Conservation (phyloP, 1,140 invertebrate genomes). For the Ceratosolen fusciceps region DNA sequence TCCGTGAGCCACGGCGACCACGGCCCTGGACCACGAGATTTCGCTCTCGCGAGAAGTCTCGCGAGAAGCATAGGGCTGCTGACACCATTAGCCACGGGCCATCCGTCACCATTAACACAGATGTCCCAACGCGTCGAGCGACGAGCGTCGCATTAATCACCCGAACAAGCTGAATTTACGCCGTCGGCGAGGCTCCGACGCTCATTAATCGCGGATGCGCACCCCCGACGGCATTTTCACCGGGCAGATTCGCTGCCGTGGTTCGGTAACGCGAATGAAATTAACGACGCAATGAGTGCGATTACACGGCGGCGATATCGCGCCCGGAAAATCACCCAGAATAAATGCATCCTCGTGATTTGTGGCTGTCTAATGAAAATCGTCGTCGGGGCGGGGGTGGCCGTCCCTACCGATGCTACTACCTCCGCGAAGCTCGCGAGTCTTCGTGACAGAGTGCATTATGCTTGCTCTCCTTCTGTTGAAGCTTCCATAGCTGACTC, state of each 20-base stretch:
- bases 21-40: background rate
- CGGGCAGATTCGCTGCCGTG: background rate
- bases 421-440: no score
- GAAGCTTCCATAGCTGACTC: no score
- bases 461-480: no score
- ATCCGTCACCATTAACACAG: constrained; percentile 68
- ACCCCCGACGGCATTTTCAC: constrained; percentile 27
- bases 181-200: constrained; percentile 51
- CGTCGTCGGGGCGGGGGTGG: no score
- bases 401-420: no score
- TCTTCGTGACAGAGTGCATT: no score
- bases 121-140: constrained; percentile 58
- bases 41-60: constrained; percentile 37
- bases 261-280: constrained; percentile 29
- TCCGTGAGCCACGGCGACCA: background rate
- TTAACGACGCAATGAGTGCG: constrained; percentile 29
- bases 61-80: constrained; percentile 51
- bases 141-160: constrained; percentile 65
- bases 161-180: constrained; percentile 60
- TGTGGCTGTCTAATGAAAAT: background rate
- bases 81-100: constrained; percentile 63
- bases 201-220: constrained; percentile 39
- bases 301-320: constrained; percentile 9
- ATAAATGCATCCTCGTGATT: background rate
- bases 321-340: background rate